These are phyloP conservation scores for Caradrina clavipalpis DNA, from an alignment of 2,888 invertebrate genomes.

Conservation along the genomic window DNA sequence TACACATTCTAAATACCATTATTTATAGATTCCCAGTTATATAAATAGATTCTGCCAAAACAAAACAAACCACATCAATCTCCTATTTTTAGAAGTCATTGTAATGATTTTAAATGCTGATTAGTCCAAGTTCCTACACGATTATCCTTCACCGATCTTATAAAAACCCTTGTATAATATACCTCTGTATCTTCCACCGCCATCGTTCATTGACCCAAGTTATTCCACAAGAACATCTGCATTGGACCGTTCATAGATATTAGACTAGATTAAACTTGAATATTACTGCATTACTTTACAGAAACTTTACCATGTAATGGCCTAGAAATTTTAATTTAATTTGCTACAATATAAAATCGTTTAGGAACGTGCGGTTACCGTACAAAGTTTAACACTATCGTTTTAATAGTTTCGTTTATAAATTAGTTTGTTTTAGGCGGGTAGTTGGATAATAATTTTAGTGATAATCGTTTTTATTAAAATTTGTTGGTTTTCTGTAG, in stretches of 20 bases:
- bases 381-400: conserved; percentile 20
- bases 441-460: conserved; percentile 23
- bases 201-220: conserved; percentile 27
- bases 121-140: no score
- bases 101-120: no score
- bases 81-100: no score
- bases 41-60: no score
- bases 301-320: conserved; percentile 44
- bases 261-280: conserved; percentile 47
- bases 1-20: no score
- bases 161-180: no score
- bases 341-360: conserved; percentile 39
- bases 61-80: no score
- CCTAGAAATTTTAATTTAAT: conserved; percentile 59
- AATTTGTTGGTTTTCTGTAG: background rate
- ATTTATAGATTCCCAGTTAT: no score
- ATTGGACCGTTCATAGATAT: conserved; percentile 31
- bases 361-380: conserved; percentile 19
- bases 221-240: conserved; percentile 52
- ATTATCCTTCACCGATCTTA: no score
- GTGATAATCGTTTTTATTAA: conserved; percentile 5
- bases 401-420: conserved; percentile 27
- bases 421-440: conserved; percentile 24
- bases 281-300: conserved; percentile 41
- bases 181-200: background rate